Evolutionary conservation across 2,888 invertebrate genomes (phyloP).

Genomic region (Buathra laborator): DNA sequence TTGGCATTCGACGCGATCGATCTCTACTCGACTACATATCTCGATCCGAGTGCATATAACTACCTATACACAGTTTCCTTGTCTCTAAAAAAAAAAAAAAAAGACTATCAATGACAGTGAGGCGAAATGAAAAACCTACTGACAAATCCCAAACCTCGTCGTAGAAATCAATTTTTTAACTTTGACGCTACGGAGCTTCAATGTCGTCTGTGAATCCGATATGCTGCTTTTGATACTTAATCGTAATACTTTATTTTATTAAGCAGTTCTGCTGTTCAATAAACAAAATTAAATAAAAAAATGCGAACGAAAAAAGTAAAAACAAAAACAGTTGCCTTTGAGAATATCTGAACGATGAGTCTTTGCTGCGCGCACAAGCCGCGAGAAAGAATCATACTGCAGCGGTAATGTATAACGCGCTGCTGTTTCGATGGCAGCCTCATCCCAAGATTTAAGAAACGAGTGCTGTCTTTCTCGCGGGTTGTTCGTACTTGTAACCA

Average conservation of each 20-base stretch:
- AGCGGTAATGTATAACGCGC: slow-evolving; percentile 49
- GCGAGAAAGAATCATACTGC: slow-evolving; percentile 20
- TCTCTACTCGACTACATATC: background rate
- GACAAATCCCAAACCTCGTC: background rate
- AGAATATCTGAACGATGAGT: slow-evolving; percentile 47
- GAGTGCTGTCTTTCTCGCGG: slow-evolving; percentile 70
- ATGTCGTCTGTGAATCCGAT: too few species aligned
- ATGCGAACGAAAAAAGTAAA: background rate
- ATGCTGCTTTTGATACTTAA: too few species aligned
- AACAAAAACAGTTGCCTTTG: slow-evolving; percentile 19
- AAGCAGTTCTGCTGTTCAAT: background rate
- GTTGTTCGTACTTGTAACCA: slow-evolving; percentile 74
- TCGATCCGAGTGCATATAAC: background rate
- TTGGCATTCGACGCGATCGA: slow-evolving; percentile 24
- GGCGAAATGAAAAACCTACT: background rate
- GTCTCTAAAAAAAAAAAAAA: background rate
- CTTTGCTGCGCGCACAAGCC: slow-evolving; percentile 36
- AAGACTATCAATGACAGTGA: background rate
- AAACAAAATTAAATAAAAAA: slow-evolving; percentile 34
- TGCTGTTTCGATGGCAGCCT: slow-evolving; percentile 42
- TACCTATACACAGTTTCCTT: background rate
- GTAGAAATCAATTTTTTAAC: too few species aligned
- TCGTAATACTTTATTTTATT: too few species aligned
- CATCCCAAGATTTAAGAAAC: slow-evolving; percentile 60
- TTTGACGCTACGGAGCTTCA: too few species aligned